Evolutionary conservation across 2,113 vertebrate species (phyloP), one percentile per base, ranked within the genome.

Genomic region (Myotis yumanensis): DNA sequence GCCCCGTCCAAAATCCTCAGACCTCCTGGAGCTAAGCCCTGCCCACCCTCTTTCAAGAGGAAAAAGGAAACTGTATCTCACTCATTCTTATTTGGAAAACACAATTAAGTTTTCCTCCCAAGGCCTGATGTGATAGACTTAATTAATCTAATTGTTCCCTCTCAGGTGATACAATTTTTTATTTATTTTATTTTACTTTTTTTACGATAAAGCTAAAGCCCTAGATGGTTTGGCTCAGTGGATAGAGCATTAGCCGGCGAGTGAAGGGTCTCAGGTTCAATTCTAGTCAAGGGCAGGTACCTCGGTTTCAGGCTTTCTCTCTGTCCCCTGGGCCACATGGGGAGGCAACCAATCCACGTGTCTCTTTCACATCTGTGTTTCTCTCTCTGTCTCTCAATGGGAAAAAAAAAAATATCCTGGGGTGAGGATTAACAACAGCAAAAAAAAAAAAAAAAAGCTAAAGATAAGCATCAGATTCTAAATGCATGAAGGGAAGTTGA

Each of bases 41-140:
- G 11, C 40, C 52, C 52, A 30, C 16, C 16, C 40, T 73, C 12
- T 91, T 40, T 73, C 37, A 81, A 85, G 54, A 10, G 48, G 73
- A 35, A 54, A 16, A 5, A n/a, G 17, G 46, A 76, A 87, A 94
- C 85, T 46, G 20, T 32, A 77, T 72, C 88, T 79, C 54, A 54
- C 88, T 79, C 54, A 54, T 95, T 90, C 48, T 57, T 89, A 69
- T 79, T 90, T 79, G 69, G 88, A 92, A 81, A 93, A 87, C 71
- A 92, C n/a, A 75, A 22, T 28, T 28, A 90, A 59, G 15, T 66
- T 90, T 68, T 90, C 68, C 28, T 59, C 20, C 48, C 30, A 84
- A 71, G 37, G 5, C 59, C 59, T 23, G 59, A 72, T 68, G 10
- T 43, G 37, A 86, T 46, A 37, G 28, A 68, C n/a, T 82, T 69